Percentiles rank a stretch among this genome's conserved stretches.
These are phyloP conservation scores for Botrylloides violaceus DNA, from an alignment of 23 tunicate genomes.

Conservation along the genomic window DNA sequence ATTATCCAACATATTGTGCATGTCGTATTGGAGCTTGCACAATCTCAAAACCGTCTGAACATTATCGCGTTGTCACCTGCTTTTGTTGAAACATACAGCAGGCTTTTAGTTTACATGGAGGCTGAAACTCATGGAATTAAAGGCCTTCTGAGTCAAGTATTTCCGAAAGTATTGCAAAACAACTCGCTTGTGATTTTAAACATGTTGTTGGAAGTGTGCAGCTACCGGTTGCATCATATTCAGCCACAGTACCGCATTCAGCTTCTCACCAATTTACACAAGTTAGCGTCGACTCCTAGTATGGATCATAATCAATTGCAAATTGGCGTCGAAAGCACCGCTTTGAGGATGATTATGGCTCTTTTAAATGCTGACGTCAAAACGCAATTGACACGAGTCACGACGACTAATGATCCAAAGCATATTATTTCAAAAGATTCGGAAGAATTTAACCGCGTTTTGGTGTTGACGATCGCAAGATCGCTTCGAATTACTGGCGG, in stretches of 20 bases:
- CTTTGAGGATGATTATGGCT: conserved; percentile 69
- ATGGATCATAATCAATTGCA: conserved; percentile 46
- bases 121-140: conserved; percentile 71
- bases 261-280: conserved; percentile 53
- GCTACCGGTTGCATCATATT: conserved; percentile 73
- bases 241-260: conserved; percentile 58
- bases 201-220: conserved; percentile 60
- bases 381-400: conserved; percentile 44
- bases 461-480: conserved; percentile 74
- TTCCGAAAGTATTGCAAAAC: conserved; percentile 52
- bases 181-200: conserved; percentile 51
- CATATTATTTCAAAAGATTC: conserved; percentile 68
- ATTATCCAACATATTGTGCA: conserved; percentile 55
- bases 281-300: conserved; percentile 31
- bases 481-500: conserved; percentile 83
- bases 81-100: conserved; percentile 84
- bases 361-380: conserved; percentile 68
- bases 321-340: conserved; percentile 69
- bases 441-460: conserved; percentile 81
- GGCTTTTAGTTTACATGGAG: conserved; percentile 73
- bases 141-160: conserved; percentile 63
- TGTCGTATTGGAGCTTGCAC: conserved; percentile 42
- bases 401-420: conserved; percentile 41
- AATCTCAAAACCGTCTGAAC: conserved; percentile 2
- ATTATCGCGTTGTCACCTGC: conserved; percentile 65